These are phyloP conservation scores for Pandion haliaetus DNA, from an alignment of 2,113 vertebrate species.

Conservation along the genomic window DNA sequence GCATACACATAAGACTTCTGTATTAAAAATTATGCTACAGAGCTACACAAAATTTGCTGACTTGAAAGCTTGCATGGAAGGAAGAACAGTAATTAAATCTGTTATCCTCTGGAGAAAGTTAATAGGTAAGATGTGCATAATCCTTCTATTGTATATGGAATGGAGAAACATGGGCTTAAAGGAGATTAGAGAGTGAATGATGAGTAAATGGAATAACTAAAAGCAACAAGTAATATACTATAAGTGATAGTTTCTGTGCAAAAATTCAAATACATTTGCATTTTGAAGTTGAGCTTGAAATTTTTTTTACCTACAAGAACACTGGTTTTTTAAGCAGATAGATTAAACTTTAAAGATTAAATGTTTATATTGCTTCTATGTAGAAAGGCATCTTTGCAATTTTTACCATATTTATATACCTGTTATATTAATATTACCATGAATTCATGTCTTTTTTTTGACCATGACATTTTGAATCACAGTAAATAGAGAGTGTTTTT, in stretches of 20 bases:
- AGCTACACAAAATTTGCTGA: conserved; percentile 38
- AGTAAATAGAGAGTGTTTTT: not conserved
- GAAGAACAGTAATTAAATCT: conserved; percentile 67
- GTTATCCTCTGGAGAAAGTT: conserved; percentile 44
- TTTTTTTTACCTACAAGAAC: not conserved
- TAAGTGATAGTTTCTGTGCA: not conserved
- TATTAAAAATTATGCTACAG: not conserved
- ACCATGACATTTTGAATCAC: not conserved
- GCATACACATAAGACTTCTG: not conserved
- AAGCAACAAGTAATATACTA: not conserved
- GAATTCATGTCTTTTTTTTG: not conserved
- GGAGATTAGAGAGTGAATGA: conserved; percentile 54
- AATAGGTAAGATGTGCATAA: conserved; percentile 48
- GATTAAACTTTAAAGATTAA: not conserved
- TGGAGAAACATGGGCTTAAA: conserved; percentile 60
- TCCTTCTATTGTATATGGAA: conserved; percentile 60
- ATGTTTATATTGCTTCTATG: not conserved
- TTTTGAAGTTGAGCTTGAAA: not conserved
- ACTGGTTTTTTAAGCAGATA: not conserved
- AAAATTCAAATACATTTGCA: not conserved
- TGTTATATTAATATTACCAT: not conserved
- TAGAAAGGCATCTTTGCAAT: not conserved
- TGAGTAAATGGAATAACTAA: conserved; percentile 44
- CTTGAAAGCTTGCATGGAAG: conserved; percentile 27
- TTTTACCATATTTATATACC: not conserved